Base-by-base conservation (phyloP, 2,797 vertebrate genomes). In the Parotocinclus haroldoi region DNA sequence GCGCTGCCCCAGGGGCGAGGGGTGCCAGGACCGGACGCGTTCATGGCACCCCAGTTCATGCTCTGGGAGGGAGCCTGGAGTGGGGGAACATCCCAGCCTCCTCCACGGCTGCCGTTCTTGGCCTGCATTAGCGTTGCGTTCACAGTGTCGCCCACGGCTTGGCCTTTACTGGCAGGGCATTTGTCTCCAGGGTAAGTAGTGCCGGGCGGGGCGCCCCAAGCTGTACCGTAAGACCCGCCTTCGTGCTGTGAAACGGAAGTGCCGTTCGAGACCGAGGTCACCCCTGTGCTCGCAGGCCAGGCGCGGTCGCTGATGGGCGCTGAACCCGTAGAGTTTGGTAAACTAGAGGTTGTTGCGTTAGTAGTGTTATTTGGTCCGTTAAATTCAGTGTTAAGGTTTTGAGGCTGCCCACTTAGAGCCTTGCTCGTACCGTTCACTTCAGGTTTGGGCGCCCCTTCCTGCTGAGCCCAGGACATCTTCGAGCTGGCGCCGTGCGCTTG, bases 311-410 rank as follows among this genome's bases (percentile, higher is more conserved):
- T 91, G 79, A 91, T 90, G 79, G 94, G 94, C 90, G 91, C 85
- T 79, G 93, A 95, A 91, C 93, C 90, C 84, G 91, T 92, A 88
- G 94, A 93, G 95, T 97, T 97, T 94, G 96, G 94, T 96, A 95
- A 95, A 94, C 92, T 95, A 94, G 96, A 99, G 95, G 94, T 97
- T 92, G 95, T 91, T 90, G 92, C 93, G 90, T 98, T 96, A 95
- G 88, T 92, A 89, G 96, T 98, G 96, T 98, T 95, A 95, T 95
- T 98, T 98, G 97, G 96, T 98, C 95, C 97, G 86, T 93, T 95
- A 88, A 91, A 88, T 92, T 98, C 96, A 94, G 94, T 93, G 95
- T 95, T 94, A 88, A 94, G 93, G 90, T 93, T 95, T 85, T 92
- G 91, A 91, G 93, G 90, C 89, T 94, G 94, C 86, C 93, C 92